Evolutionary conservation across 2,797 vertebrate species (phyloP).

Genomic region (Presbytis comata): DNA sequence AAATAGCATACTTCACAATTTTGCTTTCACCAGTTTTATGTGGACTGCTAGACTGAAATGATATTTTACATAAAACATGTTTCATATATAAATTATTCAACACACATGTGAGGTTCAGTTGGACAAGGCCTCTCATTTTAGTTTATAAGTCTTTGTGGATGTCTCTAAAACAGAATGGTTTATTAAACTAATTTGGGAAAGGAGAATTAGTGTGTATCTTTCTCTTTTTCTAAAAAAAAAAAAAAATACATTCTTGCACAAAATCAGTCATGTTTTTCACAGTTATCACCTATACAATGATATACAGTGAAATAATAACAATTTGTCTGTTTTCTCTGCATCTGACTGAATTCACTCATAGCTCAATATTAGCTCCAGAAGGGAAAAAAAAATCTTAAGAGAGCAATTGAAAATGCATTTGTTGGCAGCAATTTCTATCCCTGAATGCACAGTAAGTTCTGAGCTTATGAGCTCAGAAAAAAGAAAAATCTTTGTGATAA

Average conservation of each 20-base stretch:
- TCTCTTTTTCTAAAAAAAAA: background rate
- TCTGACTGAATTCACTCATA: background rate
- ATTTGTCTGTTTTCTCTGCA: background rate
- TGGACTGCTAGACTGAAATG: background rate
- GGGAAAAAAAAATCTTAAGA: background rate
- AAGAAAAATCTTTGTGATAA: slow-evolving; percentile 54
- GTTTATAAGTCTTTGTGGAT: background rate
- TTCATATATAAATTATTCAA: background rate
- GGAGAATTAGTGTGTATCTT: background rate
- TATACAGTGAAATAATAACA: background rate
- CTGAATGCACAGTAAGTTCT: slow-evolving; percentile 19
- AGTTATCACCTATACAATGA: background rate
- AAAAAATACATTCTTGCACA: background rate
- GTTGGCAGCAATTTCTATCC: background rate
- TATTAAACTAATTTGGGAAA: background rate
- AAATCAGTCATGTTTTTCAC: background rate
- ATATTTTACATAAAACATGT: background rate
- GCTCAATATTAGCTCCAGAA: slow-evolving; percentile 11
- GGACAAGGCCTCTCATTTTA: background rate
- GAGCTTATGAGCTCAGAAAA: background rate
- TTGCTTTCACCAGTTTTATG: background rate
- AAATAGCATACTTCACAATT: background rate
- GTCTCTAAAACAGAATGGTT: background rate
- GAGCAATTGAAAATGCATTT: background rate
- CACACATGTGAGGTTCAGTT: background rate